phyloP scores from a whole-genome alignment of 2,113 vertebrate species.

The Haemorhous mexicanus region DNA sequence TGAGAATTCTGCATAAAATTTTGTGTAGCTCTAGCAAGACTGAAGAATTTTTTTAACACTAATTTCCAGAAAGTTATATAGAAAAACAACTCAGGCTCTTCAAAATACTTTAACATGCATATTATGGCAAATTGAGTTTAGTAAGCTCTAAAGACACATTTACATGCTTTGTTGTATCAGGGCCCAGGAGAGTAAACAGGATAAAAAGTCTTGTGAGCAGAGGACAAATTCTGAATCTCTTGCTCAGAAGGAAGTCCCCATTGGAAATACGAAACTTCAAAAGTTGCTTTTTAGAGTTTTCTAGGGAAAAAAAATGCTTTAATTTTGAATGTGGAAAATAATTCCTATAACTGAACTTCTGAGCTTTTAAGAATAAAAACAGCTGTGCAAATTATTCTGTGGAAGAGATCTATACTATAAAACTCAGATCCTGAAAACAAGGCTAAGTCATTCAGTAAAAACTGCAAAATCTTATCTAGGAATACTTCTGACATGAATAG shows the following conservation, averaged over 20 bases:
- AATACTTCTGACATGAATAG: neutral
- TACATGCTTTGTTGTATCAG: neutral
- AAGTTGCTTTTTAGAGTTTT: neutral
- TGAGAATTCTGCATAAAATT: neutral
- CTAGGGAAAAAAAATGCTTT: neutral
- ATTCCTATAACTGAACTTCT: neutral
- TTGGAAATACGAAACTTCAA: neutral
- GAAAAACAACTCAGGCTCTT: neutral
- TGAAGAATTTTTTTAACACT: neutral
- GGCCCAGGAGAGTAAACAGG: neutral
- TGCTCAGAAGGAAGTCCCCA: neutral
- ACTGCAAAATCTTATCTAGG: neutral
- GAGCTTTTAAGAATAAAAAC: neutral
- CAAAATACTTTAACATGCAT: neutral
- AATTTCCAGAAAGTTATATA: neutral
- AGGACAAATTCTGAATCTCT: neutral
- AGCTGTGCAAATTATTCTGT: neutral
- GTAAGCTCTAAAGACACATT: neutral
- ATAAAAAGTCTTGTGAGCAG: neutral
- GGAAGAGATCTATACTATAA: neutral
- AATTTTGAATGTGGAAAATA: neutral
- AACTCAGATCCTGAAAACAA: neutral
- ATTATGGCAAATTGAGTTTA: neutral
- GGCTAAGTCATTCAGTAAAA: neutral
- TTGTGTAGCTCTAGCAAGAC: neutral